phyloP scores from a whole-genome alignment of 2,113 vertebrate genomes.

The Menura novaehollandiae region DNA sequence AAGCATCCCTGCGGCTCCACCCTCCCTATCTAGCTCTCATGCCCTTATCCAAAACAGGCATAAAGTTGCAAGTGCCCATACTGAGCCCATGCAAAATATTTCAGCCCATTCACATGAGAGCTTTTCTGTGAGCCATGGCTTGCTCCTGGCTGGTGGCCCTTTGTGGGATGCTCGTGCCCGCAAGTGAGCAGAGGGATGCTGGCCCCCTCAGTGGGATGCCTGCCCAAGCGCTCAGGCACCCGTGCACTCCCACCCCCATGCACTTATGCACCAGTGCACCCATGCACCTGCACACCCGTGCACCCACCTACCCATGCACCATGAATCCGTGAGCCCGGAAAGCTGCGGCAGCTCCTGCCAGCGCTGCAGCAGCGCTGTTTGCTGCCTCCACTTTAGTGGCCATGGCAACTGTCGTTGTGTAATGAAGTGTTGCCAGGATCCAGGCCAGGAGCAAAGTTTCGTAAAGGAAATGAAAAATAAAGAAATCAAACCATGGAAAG shows the following conservation, averaged over 20 bases:
- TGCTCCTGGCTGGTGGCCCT: background rate
- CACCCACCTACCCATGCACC: background rate
- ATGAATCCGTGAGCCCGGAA: rapidly evolving
- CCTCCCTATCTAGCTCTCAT: background rate
- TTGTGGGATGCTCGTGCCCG: background rate
- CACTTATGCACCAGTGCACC: background rate
- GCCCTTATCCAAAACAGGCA: background rate
- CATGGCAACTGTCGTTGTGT: constrained; percentile 20
- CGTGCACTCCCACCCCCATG: rapidly evolving
- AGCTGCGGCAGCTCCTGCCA: background rate
- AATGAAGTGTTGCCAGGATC: background rate
- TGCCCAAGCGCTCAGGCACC: no score
- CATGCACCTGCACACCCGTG: background rate
- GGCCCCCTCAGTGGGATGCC: background rate
- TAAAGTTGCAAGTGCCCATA: background rate
- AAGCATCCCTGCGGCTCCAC: background rate
- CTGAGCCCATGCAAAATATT: background rate
- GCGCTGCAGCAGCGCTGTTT: background rate
- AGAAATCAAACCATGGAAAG: background rate
- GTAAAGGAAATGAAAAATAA: background rate
- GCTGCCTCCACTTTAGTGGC: background rate
- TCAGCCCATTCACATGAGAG: rapidly evolving
- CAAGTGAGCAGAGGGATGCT: background rate
- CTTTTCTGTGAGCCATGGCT: background rate
- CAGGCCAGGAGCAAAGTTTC: background rate